Conservation (phyloP, 2,797 vertebrate species). For the Sebastes minor region DNA sequence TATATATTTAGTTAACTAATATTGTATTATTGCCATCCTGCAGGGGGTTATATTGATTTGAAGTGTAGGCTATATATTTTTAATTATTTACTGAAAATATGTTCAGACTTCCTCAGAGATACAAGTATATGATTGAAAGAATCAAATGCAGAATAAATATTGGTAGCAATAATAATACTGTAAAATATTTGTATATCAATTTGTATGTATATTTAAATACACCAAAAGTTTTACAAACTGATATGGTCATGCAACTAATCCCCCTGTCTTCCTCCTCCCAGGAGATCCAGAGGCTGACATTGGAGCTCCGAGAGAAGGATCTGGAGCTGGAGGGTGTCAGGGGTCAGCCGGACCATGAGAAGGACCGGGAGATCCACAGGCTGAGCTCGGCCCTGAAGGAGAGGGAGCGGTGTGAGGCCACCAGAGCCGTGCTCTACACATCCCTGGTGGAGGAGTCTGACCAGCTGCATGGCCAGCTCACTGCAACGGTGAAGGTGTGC, state of each 20-base stretch:
- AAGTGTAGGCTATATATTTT: not conserved
- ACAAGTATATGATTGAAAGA: not conserved
- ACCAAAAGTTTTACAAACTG: not conserved
- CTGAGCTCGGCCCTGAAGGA: constrained; percentile 83
- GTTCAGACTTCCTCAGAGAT: not conserved
- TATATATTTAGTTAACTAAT: not conserved
- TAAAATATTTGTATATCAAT: not conserved
- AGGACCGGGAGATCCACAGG: constrained; percentile 84
- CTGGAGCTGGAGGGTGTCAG: constrained; percentile 78
- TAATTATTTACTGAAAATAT: not conserved
- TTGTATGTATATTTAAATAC: not conserved
- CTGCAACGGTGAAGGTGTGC: constrained; percentile 89
- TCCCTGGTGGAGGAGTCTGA: constrained; percentile 88
- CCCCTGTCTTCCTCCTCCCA: constrained; percentile 34
- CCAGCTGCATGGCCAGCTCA: constrained; percentile 87
- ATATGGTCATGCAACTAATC: not conserved
- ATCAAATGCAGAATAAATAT: not conserved
- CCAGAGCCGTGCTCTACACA: constrained; percentile 85
- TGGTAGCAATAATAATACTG: not conserved
- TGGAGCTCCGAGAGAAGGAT: constrained; percentile 83
- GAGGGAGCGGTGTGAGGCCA: constrained; percentile 83
- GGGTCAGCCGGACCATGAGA: constrained; percentile 82
- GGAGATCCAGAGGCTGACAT: constrained; percentile 86
- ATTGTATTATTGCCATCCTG: not conserved
- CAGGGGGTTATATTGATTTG: not conserved